Evolutionary conservation across 2,888 invertebrate species (phyloP).

Genomic region (Bursaphelenchus okinawaensis): DNA sequence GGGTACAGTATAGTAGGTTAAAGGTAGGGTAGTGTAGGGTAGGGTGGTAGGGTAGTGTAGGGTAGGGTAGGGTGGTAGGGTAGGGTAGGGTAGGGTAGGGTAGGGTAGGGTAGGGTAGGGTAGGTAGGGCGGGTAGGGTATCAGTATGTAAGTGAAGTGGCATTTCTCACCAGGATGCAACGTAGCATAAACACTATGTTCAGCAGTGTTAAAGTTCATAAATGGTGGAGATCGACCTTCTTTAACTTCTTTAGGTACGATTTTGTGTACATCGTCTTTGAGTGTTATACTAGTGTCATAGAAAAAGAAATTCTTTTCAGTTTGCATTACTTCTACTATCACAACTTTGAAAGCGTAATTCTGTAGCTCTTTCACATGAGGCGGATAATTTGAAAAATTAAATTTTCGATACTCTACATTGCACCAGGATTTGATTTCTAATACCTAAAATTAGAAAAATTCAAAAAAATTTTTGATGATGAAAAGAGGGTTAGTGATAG

Average conservation of each 20-base stretch:
- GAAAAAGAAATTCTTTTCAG: constrained; percentile 2
- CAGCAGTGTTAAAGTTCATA: not conserved
- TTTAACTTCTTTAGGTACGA: not conserved
- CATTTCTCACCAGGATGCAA: too few species aligned
- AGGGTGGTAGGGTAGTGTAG: too few species aligned
- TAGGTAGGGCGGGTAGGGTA: too few species aligned
- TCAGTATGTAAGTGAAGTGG: too few species aligned
- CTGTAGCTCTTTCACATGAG: not conserved
- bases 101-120: too few species aligned
- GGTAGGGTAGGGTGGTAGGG: too few species aligned
- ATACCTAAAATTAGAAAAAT: constrained; percentile 3
- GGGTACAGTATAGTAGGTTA: too few species aligned
- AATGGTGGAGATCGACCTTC: not conserved
- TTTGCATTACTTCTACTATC: constrained; percentile 4
- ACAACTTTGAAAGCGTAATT: constrained; percentile 8
- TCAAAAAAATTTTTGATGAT: not conserved
- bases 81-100: too few species aligned
- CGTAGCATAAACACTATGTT: constrained; percentile 9
- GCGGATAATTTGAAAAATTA: constrained; percentile 6
- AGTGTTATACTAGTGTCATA: constrained; percentile 6
- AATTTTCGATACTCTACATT: constrained; percentile 8
- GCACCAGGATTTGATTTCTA: constrained; percentile 10
- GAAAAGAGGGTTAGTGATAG: not conserved
- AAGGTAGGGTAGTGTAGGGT: too few species aligned
- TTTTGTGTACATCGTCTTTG: not conserved